Conservation (phyloP, 2,113 vertebrate genomes). For the Haliaeetus leucogaster region DNA sequence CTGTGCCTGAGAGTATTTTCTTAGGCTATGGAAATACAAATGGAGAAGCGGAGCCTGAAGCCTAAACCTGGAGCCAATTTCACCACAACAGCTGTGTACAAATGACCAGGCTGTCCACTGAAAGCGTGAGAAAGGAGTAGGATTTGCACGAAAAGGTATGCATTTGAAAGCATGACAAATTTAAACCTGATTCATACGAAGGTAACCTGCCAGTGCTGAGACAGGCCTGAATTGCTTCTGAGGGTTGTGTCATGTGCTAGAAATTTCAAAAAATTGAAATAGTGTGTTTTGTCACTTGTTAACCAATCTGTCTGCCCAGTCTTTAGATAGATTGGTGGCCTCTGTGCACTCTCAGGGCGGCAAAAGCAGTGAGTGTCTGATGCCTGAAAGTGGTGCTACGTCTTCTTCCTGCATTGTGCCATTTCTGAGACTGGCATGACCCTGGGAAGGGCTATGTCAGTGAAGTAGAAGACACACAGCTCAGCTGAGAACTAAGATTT, state of each 20-base stretch:
- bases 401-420: background rate
- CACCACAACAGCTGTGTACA: background rate
- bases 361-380: background rate
- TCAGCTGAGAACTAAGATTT: background rate
- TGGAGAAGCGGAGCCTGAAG: background rate
- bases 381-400: background rate
- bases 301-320: background rate
- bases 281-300: background rate
- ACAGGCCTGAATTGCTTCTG: background rate
- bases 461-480: background rate
- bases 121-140: conserved; percentile 45
- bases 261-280: background rate
- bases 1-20: background rate
- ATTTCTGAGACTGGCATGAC: background rate
- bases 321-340: background rate
- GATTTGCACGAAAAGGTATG: conserved; percentile 15
- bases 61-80: background rate
- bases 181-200: conserved; percentile 16
- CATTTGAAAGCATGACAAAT: background rate
- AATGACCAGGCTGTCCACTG: conserved; percentile 5
- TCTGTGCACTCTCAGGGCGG: background rate
- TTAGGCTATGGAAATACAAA: background rate
- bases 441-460: background rate
- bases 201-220: background rate
- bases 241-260: background rate